These are phyloP conservation scores for Cossypha dichroa DNA, from an alignment of 2,797 vertebrate genomes.

Conservation along the genomic window DNA sequence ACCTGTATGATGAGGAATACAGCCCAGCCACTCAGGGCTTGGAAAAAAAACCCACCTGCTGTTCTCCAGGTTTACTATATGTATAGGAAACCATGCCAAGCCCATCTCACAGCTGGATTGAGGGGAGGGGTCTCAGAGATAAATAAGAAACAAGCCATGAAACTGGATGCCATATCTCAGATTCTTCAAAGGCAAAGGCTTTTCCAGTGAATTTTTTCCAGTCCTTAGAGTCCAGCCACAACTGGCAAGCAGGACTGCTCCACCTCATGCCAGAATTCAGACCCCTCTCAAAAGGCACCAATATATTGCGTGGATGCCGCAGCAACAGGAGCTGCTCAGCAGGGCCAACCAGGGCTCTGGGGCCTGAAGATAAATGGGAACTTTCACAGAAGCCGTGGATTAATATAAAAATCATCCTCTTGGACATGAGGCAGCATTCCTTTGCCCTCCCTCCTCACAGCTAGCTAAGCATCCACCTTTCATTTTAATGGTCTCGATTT, in stretches of 20 bases:
- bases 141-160: neutral
- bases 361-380: neutral
- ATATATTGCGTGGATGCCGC: neutral
- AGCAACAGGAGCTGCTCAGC: neutral
- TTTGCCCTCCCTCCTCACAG: neutral
- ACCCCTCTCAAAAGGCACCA: neutral
- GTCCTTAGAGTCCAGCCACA: neutral
- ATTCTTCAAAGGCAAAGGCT: neutral
- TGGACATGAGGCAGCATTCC: neutral
- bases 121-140: neutral
- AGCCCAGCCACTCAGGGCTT: neutral
- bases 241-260: neutral
- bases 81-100: neutral
- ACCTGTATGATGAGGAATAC: rapidly evolving
- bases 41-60: neutral
- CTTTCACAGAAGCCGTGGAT: rapidly evolving
- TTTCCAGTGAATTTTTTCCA: neutral
- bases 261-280: rapidly evolving
- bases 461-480: neutral
- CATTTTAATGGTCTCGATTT: neutral
- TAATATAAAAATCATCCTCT: neutral
- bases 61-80: neutral
- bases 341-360: neutral
- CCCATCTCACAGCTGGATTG: neutral
- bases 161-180: neutral